Conservation (phyloP, 1,140 invertebrate species). For the Brachionus calyciflorus region DNA sequence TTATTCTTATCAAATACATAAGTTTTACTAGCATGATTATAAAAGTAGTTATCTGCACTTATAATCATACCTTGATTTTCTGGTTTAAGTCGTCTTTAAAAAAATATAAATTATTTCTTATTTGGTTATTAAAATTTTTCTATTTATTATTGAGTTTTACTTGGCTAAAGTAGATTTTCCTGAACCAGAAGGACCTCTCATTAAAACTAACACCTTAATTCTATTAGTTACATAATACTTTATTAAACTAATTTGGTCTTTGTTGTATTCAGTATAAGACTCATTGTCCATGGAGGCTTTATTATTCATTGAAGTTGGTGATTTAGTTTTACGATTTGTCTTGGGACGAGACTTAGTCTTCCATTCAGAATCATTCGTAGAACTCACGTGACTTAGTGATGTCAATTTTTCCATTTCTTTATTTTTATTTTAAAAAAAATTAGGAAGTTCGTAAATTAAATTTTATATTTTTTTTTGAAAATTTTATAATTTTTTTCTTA, state of each 20-base stretch:
- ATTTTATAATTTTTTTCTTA: too few species aligned
- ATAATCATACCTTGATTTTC: not conserved
- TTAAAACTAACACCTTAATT: conserved; percentile 24
- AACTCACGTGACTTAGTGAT: too few species aligned
- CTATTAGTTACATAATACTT: not conserved
- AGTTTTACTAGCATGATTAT: not conserved
- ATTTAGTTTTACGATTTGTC: not conserved
- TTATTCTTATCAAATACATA: conserved; percentile 42
- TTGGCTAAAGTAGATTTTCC: conserved; percentile 45
- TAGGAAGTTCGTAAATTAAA: too few species aligned
- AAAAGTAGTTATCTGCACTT: conserved; percentile 18
- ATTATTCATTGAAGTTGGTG: not conserved
- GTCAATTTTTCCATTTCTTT: too few species aligned
- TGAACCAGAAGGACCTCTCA: conserved; percentile 38
- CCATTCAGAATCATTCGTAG: too few species aligned
- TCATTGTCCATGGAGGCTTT: not conserved
- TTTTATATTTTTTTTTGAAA: too few species aligned
- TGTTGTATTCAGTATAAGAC: not conserved
- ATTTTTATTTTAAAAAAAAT: too few species aligned
- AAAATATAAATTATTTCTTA: not conserved
- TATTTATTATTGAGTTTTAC: not conserved
- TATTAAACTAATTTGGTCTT: not conserved
- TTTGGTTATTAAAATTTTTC: not conserved
- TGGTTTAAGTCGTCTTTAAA: not conserved
- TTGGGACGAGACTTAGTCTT: not conserved